Evolutionary conservation across 2,797 vertebrate species (phyloP), one percentile per base, ranked within the genome.

Genomic region (Garrulus glandarius): DNA sequence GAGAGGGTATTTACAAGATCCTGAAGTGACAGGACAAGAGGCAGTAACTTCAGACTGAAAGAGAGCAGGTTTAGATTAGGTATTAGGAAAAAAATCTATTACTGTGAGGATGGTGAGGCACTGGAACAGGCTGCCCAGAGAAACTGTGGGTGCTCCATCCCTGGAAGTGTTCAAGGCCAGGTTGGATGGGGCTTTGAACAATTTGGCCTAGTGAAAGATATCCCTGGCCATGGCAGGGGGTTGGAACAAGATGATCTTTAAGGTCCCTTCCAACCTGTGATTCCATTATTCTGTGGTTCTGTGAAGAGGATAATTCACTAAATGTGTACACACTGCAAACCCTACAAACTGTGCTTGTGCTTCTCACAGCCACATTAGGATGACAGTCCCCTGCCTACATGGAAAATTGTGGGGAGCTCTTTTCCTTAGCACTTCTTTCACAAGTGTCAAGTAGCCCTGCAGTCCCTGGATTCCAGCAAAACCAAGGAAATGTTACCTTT

Each of bases 171-270:
- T 21, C n/a, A 63, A 44, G 49, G 23, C 43, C 10, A 15, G n/a
- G 11, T 1, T 50, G 36, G 49, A 63, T 6, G 17, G 5, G 10
- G 3, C 11, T 89, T 43, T 15, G 17, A 63, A 21, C 0, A 0
- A 53, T 30, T 26, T 83, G 43, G 8, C 12, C 19, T 10, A 26
- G 12, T 13, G 29, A 20, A 50, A 44, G 8, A 1, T 63, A 16
- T 34, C 24, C n/a, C 29, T 56, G 10, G 6, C 16, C 20, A n/a
- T n/a, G 14, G n/a, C 16, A 50, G 43, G 29, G 10, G 13, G 5
- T 11, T 29, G 12, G 37, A 37, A 50, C 7, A 26, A 49, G 32
- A 20, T 44, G 16, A n/a, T 37, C 15, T 68, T 43, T 17, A 47
- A 61, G 13, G 21, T 15, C 24, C 20, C 29, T 56, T 70, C 49